phyloP scores from a whole-genome alignment of 2,113 vertebrate genomes.

The Alligator sinensis region DNA sequence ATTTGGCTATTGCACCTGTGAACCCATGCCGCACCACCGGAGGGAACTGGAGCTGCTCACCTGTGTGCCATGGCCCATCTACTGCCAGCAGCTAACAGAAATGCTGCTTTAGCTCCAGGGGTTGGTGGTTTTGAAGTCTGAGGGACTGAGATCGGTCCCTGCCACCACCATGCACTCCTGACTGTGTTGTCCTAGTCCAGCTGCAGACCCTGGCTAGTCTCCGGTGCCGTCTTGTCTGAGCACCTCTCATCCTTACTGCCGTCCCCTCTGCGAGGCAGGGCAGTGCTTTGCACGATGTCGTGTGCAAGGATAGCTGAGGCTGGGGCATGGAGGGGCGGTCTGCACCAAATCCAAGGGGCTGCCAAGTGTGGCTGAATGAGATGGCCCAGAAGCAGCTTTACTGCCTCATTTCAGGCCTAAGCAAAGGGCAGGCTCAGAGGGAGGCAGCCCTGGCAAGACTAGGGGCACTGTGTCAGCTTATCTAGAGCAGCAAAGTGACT shows the following conservation, averaged over 20 bases:
- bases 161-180: background rate
- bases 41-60: background rate
- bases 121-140: background rate
- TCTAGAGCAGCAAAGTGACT: no score
- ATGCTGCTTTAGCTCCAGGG: background rate
- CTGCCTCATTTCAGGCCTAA: no score
- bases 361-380: no score
- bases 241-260: background rate
- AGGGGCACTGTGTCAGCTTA: no score
- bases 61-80: background rate
- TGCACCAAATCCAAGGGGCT: no score
- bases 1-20: no score
- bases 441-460: no score
- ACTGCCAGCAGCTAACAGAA: background rate
- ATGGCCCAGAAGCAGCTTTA: no score
- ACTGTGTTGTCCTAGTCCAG: background rate
- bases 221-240: background rate
- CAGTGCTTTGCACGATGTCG: background rate
- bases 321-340: no score
- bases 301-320: no score
- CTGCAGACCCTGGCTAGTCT: background rate
- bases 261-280: background rate
- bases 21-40: background rate
- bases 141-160: background rate
- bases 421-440: no score